phyloP scores from a whole-genome alignment of 2,113 vertebrate genomes.

The Sciurus niger region DNA sequence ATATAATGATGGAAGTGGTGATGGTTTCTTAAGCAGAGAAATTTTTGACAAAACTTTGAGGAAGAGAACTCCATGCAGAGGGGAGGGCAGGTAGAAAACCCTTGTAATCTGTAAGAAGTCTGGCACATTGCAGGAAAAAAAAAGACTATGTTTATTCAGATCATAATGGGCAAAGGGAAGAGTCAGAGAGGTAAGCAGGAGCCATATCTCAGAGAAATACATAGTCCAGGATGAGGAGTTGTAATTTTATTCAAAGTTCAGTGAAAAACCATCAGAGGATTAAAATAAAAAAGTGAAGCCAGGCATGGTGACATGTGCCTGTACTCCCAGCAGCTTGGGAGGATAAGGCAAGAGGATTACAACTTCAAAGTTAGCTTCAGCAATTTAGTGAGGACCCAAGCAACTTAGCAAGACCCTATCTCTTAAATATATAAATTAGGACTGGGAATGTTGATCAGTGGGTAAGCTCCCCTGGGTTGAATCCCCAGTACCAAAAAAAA shows the following conservation, averaged over 20 bases:
- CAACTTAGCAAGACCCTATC: too few species aligned
- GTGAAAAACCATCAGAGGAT: background rate
- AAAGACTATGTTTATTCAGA: background rate
- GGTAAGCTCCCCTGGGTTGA: too few species aligned
- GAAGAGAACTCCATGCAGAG: background rate
- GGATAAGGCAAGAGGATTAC: too few species aligned
- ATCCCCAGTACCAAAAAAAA: too few species aligned
- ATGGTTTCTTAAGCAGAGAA: background rate
- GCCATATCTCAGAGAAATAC: background rate
- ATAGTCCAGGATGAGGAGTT: background rate
- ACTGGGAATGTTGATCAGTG: too few species aligned
- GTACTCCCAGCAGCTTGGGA: too few species aligned
- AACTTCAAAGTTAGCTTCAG: too few species aligned
- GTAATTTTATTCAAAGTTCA: slow-evolving; percentile 12
- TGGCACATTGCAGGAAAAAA: background rate
- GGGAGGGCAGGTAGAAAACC: background rate
- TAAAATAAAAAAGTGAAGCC: background rate
- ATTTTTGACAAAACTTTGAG: background rate
- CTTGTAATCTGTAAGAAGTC: background rate
- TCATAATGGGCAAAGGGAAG: background rate
- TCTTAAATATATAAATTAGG: too few species aligned
- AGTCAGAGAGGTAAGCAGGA: background rate
- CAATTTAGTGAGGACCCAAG: too few species aligned
- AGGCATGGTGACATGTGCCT: too few species aligned
- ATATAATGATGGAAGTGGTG: background rate